Evolutionary conservation across 2,888 invertebrate species (phyloP), one percentile per base, ranked within the genome.

Genomic region (Pollenia amentaria): DNA sequence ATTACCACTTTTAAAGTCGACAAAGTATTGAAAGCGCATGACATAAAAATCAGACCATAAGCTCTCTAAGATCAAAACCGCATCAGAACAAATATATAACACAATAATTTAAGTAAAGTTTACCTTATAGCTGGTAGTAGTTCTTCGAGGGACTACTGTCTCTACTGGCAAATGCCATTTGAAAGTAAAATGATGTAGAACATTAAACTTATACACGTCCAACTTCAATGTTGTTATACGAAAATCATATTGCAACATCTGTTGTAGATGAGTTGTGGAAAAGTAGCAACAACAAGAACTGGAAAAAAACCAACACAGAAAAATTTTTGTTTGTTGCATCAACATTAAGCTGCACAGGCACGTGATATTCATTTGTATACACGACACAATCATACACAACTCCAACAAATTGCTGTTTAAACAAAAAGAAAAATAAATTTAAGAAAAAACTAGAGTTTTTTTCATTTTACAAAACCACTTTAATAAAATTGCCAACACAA

Each of bases 311-410:
- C 9, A n/a, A 51, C 9, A 73, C 16, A 78, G 70, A 76, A 84
- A 46, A n/a, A n/a, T n/a, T 81, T 16, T 81, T 77, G 80, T 81
- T 77, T 77, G 81, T 81, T 81, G 81, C 80, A 82, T 67, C 67
- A 79, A 44, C 82, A 83, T 87, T 72, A 84, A 87, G 77, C 72
- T 84, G 73, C 62, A 55, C 79, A 48, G 73, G 87, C 87, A 87
- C 87, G 87, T 87, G 87, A 87, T 84, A 81, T 87, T 84, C 84
- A 87, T 87, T 87, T 87, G 84, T 84, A 87, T 73, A 80, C 87
- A 84, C 64, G 21, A 69, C 80, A 77, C 80, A 80, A 72, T 55
- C 79, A 73, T 46, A 62, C 60, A 76, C 60, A 60, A 65, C 67
- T 60, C 48, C 78, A 79, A 78, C 84, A 79, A 84, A 78, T 82